Conservation (phyloP, 2,888 invertebrate genomes). For the Hyposoter dolosus region DNA sequence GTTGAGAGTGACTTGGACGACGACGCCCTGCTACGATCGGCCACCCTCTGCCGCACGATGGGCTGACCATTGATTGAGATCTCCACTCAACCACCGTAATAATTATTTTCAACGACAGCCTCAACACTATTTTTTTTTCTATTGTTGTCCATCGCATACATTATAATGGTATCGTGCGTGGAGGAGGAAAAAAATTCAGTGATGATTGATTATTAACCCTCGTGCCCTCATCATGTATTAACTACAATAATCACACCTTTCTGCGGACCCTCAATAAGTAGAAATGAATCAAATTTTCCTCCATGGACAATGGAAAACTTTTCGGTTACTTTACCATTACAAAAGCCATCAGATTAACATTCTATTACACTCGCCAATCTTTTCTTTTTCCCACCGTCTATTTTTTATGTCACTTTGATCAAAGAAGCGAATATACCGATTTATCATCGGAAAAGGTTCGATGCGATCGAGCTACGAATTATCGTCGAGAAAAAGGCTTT, state of each 20-base stretch:
- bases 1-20: neutral
- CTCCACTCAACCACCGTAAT: slow-evolving; percentile 17
- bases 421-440: neutral
- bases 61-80: slow-evolving; percentile 28
- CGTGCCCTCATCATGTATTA: slow-evolving; percentile 11
- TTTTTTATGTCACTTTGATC: neutral
- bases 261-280: neutral
- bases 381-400: neutral
- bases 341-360: slow-evolving; percentile 3
- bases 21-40: neutral
- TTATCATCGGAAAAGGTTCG: neutral
- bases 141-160: slow-evolving; percentile 9
- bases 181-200: slow-evolving; percentile 10
- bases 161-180: neutral
- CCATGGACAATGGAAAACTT: neutral
- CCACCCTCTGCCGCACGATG: slow-evolving; percentile 7
- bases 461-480: neutral
- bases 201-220: slow-evolving; percentile 39
- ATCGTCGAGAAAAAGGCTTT: neutral
- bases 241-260: slow-evolving; percentile 6
- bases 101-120: slow-evolving; percentile 28
- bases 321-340: neutral
- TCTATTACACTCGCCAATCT: neutral
- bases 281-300: neutral
- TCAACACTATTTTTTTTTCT: slow-evolving; percentile 17